phyloP scores from a whole-genome alignment of 2,888 invertebrate species.

The Opisthograptis luteolata region DNA sequence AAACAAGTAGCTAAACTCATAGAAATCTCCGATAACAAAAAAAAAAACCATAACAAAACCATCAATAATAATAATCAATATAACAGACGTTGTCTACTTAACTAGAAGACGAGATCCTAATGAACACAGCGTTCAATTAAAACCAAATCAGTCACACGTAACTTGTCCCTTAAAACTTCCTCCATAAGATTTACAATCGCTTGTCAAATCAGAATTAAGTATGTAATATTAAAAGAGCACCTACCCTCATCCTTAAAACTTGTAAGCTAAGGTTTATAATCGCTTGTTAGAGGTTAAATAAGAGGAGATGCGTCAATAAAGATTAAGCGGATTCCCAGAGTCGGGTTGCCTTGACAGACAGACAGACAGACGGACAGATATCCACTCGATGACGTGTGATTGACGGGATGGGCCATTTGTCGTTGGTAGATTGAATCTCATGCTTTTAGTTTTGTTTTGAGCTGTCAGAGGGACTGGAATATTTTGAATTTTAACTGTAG shows the following conservation, averaged over 20 bases:
- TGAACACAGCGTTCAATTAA: slow-evolving; percentile 34
- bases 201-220: neutral
- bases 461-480: neutral
- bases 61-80: slow-evolving; percentile 62
- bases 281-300: neutral
- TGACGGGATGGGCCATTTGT: slow-evolving; percentile 50
- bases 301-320: slow-evolving; percentile 57
- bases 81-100: slow-evolving; percentile 47
- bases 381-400: slow-evolving; percentile 62
- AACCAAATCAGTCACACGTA: neutral
- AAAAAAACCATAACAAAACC: slow-evolving; percentile 44
- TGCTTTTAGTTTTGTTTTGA: slow-evolving; percentile 21
- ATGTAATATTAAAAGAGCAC: neutral
- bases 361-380: slow-evolving; percentile 57
- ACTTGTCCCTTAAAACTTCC: neutral
- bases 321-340: slow-evolving; percentile 63
- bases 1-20: slow-evolving; percentile 35
- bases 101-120: slow-evolving; percentile 37
- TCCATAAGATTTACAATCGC: slow-evolving; percentile 3
- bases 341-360: slow-evolving; percentile 43
- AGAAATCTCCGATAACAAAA: slow-evolving; percentile 11
- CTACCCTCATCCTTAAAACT: slow-evolving; percentile 7
- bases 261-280: slow-evolving; percentile 17
- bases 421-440: slow-evolving; percentile 32
- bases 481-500: too few species aligned